Percentiles rank a stretch among this genome's conserved stretches.
Conservation (phyloP, 2,888 invertebrate species). For the Campoletis raptor region DNA sequence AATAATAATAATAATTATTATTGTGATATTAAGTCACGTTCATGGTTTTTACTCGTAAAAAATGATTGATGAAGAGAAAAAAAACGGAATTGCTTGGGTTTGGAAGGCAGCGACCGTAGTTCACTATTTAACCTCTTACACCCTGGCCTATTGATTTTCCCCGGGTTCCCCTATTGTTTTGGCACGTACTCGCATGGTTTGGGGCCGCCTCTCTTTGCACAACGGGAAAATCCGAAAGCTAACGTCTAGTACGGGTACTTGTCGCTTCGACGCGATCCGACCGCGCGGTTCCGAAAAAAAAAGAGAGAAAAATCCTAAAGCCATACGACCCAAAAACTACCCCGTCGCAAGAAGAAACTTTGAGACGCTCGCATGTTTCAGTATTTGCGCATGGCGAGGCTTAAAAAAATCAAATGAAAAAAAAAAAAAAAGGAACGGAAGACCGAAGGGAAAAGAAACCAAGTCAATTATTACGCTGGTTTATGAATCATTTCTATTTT, state of each 20-base stretch:
- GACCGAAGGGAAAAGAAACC: conserved; percentile 39
- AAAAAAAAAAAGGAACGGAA: background rate
- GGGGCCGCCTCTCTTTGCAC: conserved; percentile 47
- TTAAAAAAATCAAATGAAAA: conserved; percentile 17
- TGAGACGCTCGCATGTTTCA: conserved; percentile 10
- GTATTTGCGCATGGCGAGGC: background rate
- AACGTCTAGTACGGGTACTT: conserved; percentile 37
- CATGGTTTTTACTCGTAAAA: background rate
- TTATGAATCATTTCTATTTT: conserved; percentile 83
- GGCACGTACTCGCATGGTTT: conserved; percentile 71
- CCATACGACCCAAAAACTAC: background rate
- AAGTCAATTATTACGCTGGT: conserved; percentile 72
- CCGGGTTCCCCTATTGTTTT: conserved; percentile 79
- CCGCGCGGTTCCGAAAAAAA: conserved; percentile 24
- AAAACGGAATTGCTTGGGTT: background rate
- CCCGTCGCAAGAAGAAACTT: conserved; percentile 12
- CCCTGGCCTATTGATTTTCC: conserved; percentile 81
- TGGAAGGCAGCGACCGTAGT: conserved; percentile 58
- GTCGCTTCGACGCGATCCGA: conserved; percentile 40
- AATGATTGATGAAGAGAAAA: conserved; percentile 12
- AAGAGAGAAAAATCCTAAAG: conserved; percentile 5
- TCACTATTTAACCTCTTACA: conserved; percentile 78
- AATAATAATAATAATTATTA: background rate
- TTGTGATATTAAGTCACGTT: background rate
- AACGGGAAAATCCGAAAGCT: conserved; percentile 69